A percentile compares a stretch with the other conserved stretches of the same genome.
These are phyloP conservation scores for Nowickia ferox DNA, from an alignment of 2,888 invertebrate species.

Conservation along the genomic window DNA sequence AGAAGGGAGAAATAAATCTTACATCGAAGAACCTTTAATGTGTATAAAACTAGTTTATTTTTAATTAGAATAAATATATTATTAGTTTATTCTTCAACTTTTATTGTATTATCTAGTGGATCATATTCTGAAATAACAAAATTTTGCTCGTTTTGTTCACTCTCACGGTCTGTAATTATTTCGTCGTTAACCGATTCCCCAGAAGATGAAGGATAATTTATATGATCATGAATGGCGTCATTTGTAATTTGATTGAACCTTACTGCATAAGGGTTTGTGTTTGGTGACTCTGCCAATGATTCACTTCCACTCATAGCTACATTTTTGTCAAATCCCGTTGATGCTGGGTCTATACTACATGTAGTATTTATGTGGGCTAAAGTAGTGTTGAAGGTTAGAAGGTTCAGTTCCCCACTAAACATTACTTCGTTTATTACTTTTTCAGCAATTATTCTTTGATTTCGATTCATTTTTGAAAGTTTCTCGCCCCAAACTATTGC, in stretches of 20 bases:
- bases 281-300: neutral
- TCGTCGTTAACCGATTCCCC: neutral
- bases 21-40: too few relatives aligned
- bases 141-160: neutral
- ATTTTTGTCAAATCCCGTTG: neutral
- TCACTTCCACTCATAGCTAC: neutral
- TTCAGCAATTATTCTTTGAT: constrained; percentile 54
- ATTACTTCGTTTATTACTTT: constrained; percentile 55
- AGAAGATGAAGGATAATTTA: neutral
- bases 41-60: neutral
- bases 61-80: neutral
- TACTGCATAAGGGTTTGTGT: too few relatives aligned
- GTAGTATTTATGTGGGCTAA: constrained; percentile 20
- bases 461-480: constrained; percentile 32
- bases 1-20: too few relatives aligned
- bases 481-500: constrained; percentile 39
- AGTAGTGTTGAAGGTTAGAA: constrained; percentile 36
- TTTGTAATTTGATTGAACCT: neutral
- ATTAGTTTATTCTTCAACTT: constrained; percentile 1
- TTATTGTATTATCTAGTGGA: neutral
- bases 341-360: neutral
- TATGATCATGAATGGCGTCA: neutral
- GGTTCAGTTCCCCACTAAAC: constrained; percentile 47
- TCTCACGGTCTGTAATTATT: neutral
- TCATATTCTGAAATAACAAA: constrained; percentile 2